Conservation (phyloP, 2,797 vertebrate species). For the Argya squamiceps region DNA sequence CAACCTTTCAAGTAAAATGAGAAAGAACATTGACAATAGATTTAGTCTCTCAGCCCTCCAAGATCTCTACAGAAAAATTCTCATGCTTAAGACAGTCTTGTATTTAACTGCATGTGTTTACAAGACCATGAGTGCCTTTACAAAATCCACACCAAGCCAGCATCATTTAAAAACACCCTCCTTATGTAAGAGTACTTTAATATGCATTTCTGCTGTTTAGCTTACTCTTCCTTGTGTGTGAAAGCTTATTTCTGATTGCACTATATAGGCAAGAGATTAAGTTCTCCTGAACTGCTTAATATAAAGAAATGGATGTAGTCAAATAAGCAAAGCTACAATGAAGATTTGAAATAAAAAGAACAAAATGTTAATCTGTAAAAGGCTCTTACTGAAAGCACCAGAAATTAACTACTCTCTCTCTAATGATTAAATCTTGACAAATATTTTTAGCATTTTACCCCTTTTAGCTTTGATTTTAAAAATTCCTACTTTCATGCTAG, state of each 20-base stretch:
- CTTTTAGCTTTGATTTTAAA: neutral
- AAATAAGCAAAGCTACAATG: neutral
- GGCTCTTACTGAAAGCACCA: neutral
- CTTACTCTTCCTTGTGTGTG: neutral
- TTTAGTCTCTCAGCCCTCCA: neutral
- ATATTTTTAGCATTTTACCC: neutral
- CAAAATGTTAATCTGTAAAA: neutral
- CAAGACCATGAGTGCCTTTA: neutral
- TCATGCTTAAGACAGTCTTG: neutral
- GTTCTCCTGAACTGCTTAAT: neutral
- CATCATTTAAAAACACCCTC: neutral
- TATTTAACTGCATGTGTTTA: neutral
- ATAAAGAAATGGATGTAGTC: neutral
- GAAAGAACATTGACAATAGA: neutral
- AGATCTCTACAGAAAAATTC: neutral
- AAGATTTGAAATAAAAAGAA: neutral
- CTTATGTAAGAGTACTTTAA: constrained; percentile 17
- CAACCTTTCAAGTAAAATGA: neutral
- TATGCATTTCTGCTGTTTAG: neutral
- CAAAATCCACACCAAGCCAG: neutral
- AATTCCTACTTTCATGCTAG: neutral
- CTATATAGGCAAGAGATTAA: neutral
- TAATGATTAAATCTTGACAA: neutral
- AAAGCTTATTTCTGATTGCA: neutral
- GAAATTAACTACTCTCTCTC: neutral